Conservation (phyloP, 1,140 invertebrate genomes). For the Drosophila takahashii region DNA sequence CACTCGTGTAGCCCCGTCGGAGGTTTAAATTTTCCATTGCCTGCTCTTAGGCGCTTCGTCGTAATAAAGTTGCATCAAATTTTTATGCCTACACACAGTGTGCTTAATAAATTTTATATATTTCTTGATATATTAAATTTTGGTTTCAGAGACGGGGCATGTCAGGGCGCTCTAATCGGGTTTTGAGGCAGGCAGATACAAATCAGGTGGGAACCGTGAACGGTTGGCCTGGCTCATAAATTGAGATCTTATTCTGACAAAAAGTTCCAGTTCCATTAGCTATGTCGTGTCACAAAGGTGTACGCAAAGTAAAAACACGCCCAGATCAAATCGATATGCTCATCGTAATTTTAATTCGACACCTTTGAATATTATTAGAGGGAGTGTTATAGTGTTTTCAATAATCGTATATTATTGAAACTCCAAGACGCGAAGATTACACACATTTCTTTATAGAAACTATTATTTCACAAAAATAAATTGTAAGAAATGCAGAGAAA, state of each 20-base stretch:
- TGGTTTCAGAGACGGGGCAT: background rate
- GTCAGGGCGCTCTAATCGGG: conserved; percentile 14
- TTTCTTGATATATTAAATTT: conserved; percentile 66
- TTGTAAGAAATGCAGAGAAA: background rate
- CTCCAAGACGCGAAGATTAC: too few relatives aligned
- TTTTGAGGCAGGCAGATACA: conserved; percentile 11
- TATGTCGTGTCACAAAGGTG: background rate
- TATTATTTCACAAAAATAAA: background rate
- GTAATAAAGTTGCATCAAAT: conserved; percentile 54
- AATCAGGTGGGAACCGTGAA: conserved; percentile 12
- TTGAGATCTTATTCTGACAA: conserved; percentile 13
- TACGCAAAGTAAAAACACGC: too few relatives aligned
- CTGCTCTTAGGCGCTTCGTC: conserved; percentile 26
- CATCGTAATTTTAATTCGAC: too few relatives aligned
- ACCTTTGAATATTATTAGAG: too few relatives aligned
- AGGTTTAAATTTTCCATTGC: conserved; percentile 44
- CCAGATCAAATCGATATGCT: too few relatives aligned
- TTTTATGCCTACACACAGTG: conserved; percentile 41
- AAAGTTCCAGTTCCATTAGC: background rate
- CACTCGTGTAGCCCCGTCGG: background rate
- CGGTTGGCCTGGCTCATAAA: conserved; percentile 39
- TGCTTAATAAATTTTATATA: conserved; percentile 68
- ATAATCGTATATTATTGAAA: too few relatives aligned
- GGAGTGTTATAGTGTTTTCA: too few relatives aligned
- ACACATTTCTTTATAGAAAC: too few relatives aligned